A percentile compares a stretch with the other conserved stretches of the same genome.
phyloP scores from a whole-genome alignment of 2,797 vertebrate genomes.

The Gouania willdenowi region DNA sequence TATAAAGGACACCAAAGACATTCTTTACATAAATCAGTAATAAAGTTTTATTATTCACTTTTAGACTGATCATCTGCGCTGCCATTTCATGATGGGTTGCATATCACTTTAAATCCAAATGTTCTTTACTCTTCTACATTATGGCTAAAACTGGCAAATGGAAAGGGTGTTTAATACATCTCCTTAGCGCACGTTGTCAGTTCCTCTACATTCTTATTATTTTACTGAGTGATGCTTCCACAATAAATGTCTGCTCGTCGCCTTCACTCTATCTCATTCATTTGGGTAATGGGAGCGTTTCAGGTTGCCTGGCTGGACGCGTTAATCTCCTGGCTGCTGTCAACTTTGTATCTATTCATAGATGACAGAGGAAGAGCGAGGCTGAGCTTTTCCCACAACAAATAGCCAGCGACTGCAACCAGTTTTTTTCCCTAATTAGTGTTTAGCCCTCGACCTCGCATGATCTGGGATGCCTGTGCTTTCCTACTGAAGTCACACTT shows the following conservation, averaged over 20 bases:
- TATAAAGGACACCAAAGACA: too few relatives aligned
- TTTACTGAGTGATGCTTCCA: too few relatives aligned
- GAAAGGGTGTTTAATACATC: too few relatives aligned
- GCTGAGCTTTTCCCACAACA: conserved; percentile 23
- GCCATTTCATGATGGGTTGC: too few relatives aligned
- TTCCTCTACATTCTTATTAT: too few relatives aligned
- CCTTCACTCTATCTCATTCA: conserved; percentile 9
- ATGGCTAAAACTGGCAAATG: too few relatives aligned
- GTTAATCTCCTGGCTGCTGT: conserved; percentile 24
- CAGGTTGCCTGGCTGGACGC: conserved; percentile 15
- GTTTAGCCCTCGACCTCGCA: conserved; percentile 35
- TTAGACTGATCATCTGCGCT: too few relatives aligned
- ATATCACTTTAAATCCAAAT: too few relatives aligned
- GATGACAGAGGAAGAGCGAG: conserved; percentile 7
- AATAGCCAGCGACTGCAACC: conserved; percentile 20
- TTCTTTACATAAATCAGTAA: too few relatives aligned
- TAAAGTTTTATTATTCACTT: too few relatives aligned
- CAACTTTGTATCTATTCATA: conserved; percentile 36
- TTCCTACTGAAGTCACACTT: conserved; percentile 2
- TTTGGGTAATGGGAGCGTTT: conserved; percentile 24
- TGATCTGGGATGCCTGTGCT: conserved; percentile 23
- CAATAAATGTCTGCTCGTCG: background rate
- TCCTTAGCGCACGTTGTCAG: too few relatives aligned
- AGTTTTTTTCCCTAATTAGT: conserved; percentile 43
- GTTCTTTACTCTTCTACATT: too few relatives aligned